Evolutionary conservation across 2,888 invertebrate species (phyloP).

Genomic region (Tiliacea citrago): DNA sequence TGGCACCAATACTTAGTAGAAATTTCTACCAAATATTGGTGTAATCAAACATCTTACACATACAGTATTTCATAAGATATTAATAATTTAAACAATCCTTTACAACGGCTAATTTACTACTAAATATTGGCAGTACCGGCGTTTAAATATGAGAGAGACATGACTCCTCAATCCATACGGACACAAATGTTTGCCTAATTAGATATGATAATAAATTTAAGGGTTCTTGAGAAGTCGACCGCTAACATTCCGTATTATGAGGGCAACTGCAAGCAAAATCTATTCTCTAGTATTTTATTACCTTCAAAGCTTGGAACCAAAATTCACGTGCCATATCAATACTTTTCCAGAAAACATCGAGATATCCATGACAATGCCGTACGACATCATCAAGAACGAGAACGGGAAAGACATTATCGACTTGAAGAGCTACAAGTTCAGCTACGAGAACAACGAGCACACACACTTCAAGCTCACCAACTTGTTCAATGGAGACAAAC

Average conservation of each 20-base stretch:
- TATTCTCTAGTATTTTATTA: neutral
- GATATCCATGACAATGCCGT: slow-evolving; percentile 70
- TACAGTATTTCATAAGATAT: too few relatives aligned
- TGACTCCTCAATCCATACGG: too few relatives aligned
- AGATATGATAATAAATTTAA: neutral
- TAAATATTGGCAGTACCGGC: too few relatives aligned
- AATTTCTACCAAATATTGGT: too few relatives aligned
- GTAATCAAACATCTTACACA: too few relatives aligned
- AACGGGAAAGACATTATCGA: slow-evolving; percentile 76
- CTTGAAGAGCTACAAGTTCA: slow-evolving; percentile 76
- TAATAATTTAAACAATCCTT: too few relatives aligned
- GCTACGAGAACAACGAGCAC: slow-evolving; percentile 77
- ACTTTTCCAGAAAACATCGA: slow-evolving; percentile 75
- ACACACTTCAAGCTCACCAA: slow-evolving; percentile 78
- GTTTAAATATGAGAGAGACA: too few relatives aligned
- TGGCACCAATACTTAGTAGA: too few relatives aligned
- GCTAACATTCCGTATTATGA: neutral
- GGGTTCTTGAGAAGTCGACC: neutral
- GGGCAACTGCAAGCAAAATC: neutral
- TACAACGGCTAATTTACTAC: too few relatives aligned
- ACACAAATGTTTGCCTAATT: too few relatives aligned
- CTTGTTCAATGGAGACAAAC: slow-evolving; percentile 83
- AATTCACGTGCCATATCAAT: neutral
- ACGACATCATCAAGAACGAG: slow-evolving; percentile 72
- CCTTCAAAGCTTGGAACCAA: neutral